phyloP scores from a whole-genome alignment of 2,113 vertebrate species.

The Heterotis niloticus region DNA sequence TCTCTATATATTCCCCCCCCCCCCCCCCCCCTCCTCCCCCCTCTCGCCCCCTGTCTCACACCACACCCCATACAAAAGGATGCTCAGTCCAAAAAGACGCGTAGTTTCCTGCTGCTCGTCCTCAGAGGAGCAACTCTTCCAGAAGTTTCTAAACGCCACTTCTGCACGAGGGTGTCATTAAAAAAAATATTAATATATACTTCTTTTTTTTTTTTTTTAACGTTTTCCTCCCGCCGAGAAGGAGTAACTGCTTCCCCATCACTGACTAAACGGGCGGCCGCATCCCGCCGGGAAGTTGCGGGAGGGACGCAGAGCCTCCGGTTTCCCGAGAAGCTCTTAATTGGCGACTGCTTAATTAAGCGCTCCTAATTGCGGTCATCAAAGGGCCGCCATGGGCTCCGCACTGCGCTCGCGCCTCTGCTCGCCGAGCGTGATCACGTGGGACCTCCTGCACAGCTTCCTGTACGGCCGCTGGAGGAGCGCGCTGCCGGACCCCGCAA shows the following conservation, averaged over 20 bases:
- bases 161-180: no score
- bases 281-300: no score
- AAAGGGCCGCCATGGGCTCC: constrained; percentile 74
- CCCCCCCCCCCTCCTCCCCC: background rate
- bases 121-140: no score
- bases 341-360: background rate
- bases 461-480: constrained; percentile 95
- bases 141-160: no score
- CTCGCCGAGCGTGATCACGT: constrained; percentile 90
- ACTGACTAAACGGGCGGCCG: no score
- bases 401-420: constrained; percentile 77
- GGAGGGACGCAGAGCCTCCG: no score
- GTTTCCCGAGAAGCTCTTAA: no score
- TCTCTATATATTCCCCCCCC: no score
- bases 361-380: background rate
- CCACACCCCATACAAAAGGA: constrained; percentile 15
- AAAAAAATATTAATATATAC: no score
- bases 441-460: constrained; percentile 94
- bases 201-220: no score
- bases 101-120: background rate
- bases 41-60: background rate
- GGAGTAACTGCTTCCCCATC: no score
- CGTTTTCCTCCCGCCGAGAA: no score
- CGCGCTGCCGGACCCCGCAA: constrained; percentile 86
- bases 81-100: constrained; percentile 11